Percentiles rank a stretch among this genome's conserved stretches.
Evolutionary conservation across 2,797 vertebrate genomes (phyloP).

Genomic region (Danio kyathit): DNA sequence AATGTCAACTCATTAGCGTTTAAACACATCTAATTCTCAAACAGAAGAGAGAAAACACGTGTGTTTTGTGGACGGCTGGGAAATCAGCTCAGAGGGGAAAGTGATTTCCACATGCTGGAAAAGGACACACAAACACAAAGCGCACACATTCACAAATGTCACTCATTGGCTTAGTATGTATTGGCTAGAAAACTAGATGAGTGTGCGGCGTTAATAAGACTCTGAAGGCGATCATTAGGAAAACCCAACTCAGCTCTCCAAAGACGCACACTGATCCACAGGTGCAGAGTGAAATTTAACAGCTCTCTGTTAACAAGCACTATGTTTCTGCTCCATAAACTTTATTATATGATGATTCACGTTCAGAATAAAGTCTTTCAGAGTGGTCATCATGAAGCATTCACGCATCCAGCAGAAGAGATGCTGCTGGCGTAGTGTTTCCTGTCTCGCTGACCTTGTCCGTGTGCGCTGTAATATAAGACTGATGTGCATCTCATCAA

Average conservation of each 20-base stretch:
- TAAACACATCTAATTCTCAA: neutral
- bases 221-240: neutral
- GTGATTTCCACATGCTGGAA: constrained; percentile 4
- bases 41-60: constrained; percentile 3
- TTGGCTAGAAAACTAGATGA: neutral
- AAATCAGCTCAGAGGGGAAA: constrained; percentile 20
- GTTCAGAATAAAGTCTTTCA: neutral
- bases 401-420: constrained; percentile 1
- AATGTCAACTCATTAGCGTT: constrained; percentile 23
- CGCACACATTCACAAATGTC: neutral
- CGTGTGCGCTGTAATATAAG: constrained; percentile 52
- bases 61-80: constrained; percentile 26
- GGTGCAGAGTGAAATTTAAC: constrained; percentile 44
- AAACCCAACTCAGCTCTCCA: constrained; percentile 12
- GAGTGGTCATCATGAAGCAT: neutral
- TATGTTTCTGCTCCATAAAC: constrained; percentile 36
- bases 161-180: neutral
- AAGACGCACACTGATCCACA: constrained; percentile 27
- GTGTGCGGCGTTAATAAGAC: constrained; percentile 24
- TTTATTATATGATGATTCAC: neutral
- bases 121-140: neutral
- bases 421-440: constrained; percentile 32
- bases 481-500: constrained; percentile 54
- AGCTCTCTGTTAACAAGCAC: constrained; percentile 25
- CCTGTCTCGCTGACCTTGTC: constrained; percentile 54